Base-by-base conservation (phyloP, 2,797 vertebrate species). In the Gallinago nigripennis region DNA sequence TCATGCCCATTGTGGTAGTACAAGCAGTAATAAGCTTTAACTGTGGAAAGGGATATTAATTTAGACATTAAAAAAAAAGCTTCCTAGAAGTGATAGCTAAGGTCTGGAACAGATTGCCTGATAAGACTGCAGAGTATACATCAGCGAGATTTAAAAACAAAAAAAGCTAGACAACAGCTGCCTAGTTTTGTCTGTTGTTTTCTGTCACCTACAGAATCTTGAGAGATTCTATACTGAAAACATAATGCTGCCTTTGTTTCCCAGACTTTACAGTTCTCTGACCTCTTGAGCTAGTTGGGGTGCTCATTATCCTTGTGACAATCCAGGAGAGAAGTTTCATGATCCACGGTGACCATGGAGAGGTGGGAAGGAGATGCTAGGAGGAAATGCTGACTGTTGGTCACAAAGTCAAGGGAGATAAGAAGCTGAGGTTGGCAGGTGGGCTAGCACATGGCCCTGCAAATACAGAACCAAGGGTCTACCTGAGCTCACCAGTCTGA, bases 1-100 rank as follows among this genome's bases (percentile, higher is more conserved):
- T 86, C 39, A 81, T 25, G 39, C 51, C 16, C 24, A 18, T 1
- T 56, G 21, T 39, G 18, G 24, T 31, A 90, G 14, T 43, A 35
- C 21, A 93, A 83, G n/a, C 23, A 92, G 39, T 41, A 91, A 76
- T 6, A 86, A 56, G 39, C 9, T 77, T 65, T 53, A 85, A 19
- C 37, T 51, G 70, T 70, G 56, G 24, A 86, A 80, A 90, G 4
- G 6, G 10, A 92, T 53, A 88, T 68, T 68, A 71, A 81, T 35
- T 58, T 11, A 81, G 18, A 64, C 61, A 75, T 37, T 39, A 66
- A 66, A 66, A 50, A 39, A 88, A 72, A 77, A 80, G 20, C 17
- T 77, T 71, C 66, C 24, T 28, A 35, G 17, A 83, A 77, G 19
- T 63, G 27, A 63, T 9, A 75, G 21, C 23, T 72, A 41, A 16